Evolutionary conservation across 92 coral and sea anemone genomes (phyloP).

Genomic region (Muricea muricata): DNA sequence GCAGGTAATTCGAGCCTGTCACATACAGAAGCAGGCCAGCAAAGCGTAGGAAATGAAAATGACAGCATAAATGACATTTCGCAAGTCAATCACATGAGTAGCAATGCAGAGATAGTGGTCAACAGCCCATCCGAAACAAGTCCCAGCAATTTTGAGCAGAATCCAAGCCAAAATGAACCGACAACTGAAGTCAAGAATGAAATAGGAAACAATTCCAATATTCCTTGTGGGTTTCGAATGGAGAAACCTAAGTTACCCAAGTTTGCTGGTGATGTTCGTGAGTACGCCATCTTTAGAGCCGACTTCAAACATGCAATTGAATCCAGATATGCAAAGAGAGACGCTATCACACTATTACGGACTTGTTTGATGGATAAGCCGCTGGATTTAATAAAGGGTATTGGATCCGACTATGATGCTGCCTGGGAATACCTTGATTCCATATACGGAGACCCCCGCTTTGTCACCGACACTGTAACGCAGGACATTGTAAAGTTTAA

Average conservation of each 20-base stretch:
- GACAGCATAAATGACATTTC: not conserved
- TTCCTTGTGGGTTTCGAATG: not conserved
- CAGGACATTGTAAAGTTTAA: conserved; percentile 67
- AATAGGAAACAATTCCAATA: not conserved
- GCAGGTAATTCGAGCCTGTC: conserved; percentile 11
- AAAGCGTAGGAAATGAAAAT: not conserved
- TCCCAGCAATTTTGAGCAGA: too few species aligned
- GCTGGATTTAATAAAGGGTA: conserved; percentile 67
- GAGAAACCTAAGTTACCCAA: conserved; percentile 61
- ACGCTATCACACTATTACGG: conserved; percentile 65
- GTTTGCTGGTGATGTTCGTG: conserved; percentile 72
- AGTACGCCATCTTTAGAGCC: conserved; percentile 57
- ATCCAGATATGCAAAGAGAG: conserved; percentile 52
- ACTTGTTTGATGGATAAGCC: conserved; percentile 68
- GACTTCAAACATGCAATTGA: conserved; percentile 75
- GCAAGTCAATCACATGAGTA: not conserved
- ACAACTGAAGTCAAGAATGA: conserved; percentile 7
- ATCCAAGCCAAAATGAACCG: not conserved
- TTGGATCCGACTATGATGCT: conserved; percentile 70
- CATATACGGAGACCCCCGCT: conserved; percentile 71
- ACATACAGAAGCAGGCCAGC: not conserved
- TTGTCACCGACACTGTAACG: too few species aligned
- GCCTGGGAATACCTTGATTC: conserved; percentile 69
- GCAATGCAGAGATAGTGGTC: not conserved
- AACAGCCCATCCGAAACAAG: too few species aligned